Conservation (phyloP, 2,797 vertebrate species). For the Octomys mimax region DNA sequence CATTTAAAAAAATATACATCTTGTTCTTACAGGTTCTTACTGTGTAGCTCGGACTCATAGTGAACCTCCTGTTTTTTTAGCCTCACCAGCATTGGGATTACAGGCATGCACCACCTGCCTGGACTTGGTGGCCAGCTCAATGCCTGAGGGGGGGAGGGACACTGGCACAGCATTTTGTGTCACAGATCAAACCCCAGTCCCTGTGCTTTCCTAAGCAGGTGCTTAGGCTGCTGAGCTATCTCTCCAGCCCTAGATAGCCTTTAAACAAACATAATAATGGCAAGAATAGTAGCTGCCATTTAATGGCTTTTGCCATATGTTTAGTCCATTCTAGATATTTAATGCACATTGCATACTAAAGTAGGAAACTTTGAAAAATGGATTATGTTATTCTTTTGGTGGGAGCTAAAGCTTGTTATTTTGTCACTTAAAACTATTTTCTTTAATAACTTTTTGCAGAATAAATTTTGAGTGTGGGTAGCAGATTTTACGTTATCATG, state of each 20-base stretch:
- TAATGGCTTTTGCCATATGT: neutral
- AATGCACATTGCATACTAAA: constrained; percentile 7
- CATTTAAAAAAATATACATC: neutral
- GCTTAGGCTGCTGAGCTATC: too few relatives aligned
- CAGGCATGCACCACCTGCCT: too few relatives aligned
- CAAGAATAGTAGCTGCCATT: neutral
- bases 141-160: too few relatives aligned
- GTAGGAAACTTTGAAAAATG: neutral
- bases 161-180: too few relatives aligned
- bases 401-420: constrained; percentile 21
- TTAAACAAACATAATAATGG: neutral
- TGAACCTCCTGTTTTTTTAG: too few relatives aligned
- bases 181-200: too few relatives aligned
- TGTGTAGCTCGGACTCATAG: too few relatives aligned
- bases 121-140: too few relatives aligned
- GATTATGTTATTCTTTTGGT: neutral
- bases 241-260: neutral
- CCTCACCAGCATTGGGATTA: too few relatives aligned
- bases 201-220: too few relatives aligned
- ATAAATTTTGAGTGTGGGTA: neutral
- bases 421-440: neutral
- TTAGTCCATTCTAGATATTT: neutral
- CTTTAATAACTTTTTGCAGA: neutral
- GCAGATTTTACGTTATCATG: neutral
- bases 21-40: too few relatives aligned